Base-by-base conservation (phyloP, 2,797 vertebrate genomes). In the Microctenopoma lineatum region DNA sequence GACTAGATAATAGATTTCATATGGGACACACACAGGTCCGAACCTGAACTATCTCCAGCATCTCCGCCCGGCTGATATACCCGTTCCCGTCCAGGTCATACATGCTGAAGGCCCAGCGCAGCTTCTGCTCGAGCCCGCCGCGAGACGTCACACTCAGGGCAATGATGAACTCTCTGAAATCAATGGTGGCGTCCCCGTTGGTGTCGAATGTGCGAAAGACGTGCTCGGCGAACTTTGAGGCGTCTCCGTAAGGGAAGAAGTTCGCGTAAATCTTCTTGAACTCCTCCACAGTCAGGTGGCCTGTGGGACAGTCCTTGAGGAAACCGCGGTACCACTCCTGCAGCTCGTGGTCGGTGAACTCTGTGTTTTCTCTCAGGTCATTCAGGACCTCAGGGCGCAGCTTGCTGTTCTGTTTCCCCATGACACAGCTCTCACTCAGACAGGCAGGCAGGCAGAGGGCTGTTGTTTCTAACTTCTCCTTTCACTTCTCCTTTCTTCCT, bases 391-490 rank as follows among this genome's bases (percentile, higher is more conserved):
- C 95, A 0, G 95, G 95, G 34, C 94, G 90, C 57, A 95, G 90
- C 69, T 95, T 95, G 90, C 94, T 95, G 90, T 95, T 95, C 86
- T 95, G 95, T 79, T 95, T 95, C 59, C 95, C 95, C 95, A 95
- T 95, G 88, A 70, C 54, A 21, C 67, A 7, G 51, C 54, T 3
- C 59, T 62, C 51, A 48, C 18, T 55, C 59, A 12, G 59, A 57
- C 51, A 15, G 77, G 72, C 52, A 15, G 77, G 72, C 52, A 14
- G 65, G 13, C 36, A 12, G 51, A 42, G n/a, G 57, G 62, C 59
- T 67, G 77, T 34, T n/a, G 73, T 47, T 44, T 75, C 45, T 41
- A 44, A 74, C 75, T 44, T 73, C 65, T 83, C 70, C 66, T 59
- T 18, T 54, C 46, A n/a, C 73, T 70, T 67, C 60, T 70, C 73